A percentile compares a stretch with the other conserved stretches of the same genome.
Evolutionary conservation across 2,797 vertebrate genomes (phyloP).

Genomic region (Protonibea diacanthus): DNA sequence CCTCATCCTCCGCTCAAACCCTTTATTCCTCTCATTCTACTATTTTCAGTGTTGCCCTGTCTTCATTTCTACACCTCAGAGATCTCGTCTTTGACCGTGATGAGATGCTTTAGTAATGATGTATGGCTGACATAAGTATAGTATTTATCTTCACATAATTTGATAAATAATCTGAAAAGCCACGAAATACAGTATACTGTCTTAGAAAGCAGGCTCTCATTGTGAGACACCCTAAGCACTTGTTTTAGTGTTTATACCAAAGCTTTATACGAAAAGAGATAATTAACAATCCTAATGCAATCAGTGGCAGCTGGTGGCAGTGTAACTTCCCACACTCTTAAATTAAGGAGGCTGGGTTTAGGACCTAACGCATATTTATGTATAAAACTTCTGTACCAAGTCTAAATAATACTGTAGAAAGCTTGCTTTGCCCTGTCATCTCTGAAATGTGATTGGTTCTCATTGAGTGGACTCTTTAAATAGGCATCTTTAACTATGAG

Average conservation of each 20-base stretch:
- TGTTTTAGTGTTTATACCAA: neutral
- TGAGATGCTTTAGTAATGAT: neutral
- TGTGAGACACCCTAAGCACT: neutral
- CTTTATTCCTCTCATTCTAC: neutral
- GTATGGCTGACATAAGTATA: too few relatives aligned
- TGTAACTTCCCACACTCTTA: neutral
- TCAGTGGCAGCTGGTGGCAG: neutral
- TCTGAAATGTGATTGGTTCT: constrained; percentile 30
- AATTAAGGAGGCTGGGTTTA: neutral
- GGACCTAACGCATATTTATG: neutral
- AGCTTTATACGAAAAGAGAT: neutral
- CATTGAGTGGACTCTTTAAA: constrained; percentile 16
- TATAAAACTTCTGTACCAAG: constrained; percentile 1
- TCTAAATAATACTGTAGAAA: neutral
- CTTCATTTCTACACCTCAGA: neutral
- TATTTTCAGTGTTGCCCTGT: neutral
- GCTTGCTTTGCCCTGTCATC: constrained; percentile 6
- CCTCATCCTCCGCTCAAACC: neutral
- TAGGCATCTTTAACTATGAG: constrained; percentile 15
- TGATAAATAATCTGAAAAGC: too few relatives aligned
- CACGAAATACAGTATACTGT: neutral
- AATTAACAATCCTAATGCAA: neutral
- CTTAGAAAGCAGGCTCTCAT: neutral
- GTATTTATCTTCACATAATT: too few relatives aligned
- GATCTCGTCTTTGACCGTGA: neutral